Base-by-base conservation (phyloP, 1,140 invertebrate genomes). In the Drosophila aff. region DNA sequence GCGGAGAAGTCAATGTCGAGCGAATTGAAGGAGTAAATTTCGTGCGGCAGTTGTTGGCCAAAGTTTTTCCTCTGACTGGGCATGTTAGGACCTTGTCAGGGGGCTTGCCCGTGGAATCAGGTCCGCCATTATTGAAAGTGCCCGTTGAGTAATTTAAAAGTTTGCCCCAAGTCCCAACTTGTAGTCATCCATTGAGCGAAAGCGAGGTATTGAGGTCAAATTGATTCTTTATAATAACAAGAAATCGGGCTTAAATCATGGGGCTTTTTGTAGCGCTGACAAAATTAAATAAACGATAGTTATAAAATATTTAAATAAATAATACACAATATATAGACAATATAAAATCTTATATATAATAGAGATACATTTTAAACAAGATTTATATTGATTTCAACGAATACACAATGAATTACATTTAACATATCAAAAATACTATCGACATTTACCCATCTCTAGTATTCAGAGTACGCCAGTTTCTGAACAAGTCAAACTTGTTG, bases 61-160 rank as follows among this genome's bases (percentile, higher is more conserved):
- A 79, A 79, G 76, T 79, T 79, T 78, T 69, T 64, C 52, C 63
- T 41, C 38, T n/a, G 36, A 71, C 57, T 53, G 75, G 73, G 53
- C 62, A 77, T 67, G 73, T 60, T 76, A 46, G 72, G 72, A 76
- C 74, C 74, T 76, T 67, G 71, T 75, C 66, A 38, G 55, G 33
- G 21, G 41, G 64, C 40, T 61, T 46, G 46, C 31, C 40, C 52
- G 36, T 57, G 55, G 41, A 60, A 44, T 66, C 63, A 36, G 57
- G 64, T 38, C 23, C 65, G 61, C 77, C 68, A 81, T 89, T 87
- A 90, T 90, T 84, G 84, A 81, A 87, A 84, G 84, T 89, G 81
- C 81, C 62, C 81, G 81, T 68, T 76, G 84, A 89, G 84, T 87
- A 87, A 87, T 87, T 87, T 87, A 79, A 87, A 87, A 87, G 85